phyloP scores from a whole-genome alignment of 2,797 vertebrate species.

The Onychomys leucogaster region DNA sequence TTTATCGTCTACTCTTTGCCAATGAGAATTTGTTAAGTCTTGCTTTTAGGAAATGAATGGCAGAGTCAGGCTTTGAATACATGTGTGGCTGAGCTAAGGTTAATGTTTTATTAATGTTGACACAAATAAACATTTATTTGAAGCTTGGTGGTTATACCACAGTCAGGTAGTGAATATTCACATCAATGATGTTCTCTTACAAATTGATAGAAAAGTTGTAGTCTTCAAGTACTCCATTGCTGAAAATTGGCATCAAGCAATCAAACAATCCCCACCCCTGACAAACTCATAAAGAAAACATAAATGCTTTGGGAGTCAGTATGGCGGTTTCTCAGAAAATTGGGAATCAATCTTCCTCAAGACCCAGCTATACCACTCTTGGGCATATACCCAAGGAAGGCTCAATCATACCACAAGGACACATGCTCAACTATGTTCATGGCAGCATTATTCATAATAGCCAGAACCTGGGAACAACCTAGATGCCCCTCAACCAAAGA shows the following conservation, averaged over 20 bases:
- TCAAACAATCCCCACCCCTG: too few species aligned
- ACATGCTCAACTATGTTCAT: too few species aligned
- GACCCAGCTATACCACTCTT: too few species aligned
- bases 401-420: too few species aligned
- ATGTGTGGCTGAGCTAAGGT: background rate
- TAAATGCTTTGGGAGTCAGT: background rate
- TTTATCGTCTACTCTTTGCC: background rate
- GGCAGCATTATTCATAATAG: too few species aligned
- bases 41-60: background rate
- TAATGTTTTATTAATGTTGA: background rate
- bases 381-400: too few species aligned
- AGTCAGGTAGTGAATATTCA: background rate
- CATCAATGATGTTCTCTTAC: background rate
- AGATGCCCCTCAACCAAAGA: too few species aligned
- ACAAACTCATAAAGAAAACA: background rate
- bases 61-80: background rate
- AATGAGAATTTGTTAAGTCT: background rate
- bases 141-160: background rate
- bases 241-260: background rate
- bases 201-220: background rate
- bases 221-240: background rate
- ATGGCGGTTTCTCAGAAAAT: too few species aligned
- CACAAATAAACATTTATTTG: background rate
- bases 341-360: too few species aligned
- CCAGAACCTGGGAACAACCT: too few species aligned